Evolutionary conservation across 2,888 invertebrate genomes (phyloP).

Genomic region (Leptinotarsa rubiginosa): DNA sequence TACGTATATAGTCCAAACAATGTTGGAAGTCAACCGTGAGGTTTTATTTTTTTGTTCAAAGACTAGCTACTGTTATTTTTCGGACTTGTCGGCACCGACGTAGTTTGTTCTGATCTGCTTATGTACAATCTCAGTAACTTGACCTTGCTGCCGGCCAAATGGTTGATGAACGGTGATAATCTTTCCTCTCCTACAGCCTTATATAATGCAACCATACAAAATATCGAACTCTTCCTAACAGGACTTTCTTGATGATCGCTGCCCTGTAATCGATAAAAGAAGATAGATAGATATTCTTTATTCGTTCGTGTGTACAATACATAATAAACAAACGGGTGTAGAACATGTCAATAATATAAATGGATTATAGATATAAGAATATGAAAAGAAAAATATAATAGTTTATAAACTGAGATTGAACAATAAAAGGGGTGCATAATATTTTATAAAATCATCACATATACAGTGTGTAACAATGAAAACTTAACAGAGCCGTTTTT

Average conservation of each 20-base stretch:
- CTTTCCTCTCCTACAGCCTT: conserved; percentile 88
- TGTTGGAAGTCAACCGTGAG: conserved; percentile 10
- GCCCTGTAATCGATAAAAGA: conserved; percentile 70
- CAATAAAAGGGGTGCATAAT: no score
- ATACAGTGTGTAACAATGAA: no score
- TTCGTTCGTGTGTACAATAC: background rate
- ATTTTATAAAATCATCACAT: no score
- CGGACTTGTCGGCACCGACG: conserved; percentile 67
- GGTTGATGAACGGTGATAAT: conserved; percentile 83
- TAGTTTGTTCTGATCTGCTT: conserved; percentile 71
- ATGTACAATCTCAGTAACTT: conserved; percentile 86
- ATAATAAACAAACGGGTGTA: background rate
- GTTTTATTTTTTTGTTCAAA: conserved; percentile 9
- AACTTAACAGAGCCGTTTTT: no score
- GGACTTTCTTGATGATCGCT: conserved; percentile 93
- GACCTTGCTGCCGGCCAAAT: conserved; percentile 89
- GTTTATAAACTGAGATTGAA: no score
- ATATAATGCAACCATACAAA: conserved; percentile 96
- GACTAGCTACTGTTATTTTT: conserved; percentile 51
- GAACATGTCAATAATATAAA: no score
- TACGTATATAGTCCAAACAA: conserved; percentile 14
- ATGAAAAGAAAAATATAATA: no score
- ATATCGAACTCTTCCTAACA: conserved; percentile 95
- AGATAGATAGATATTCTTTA: background rate
- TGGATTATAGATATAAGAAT: no score